Evolutionary conservation across 2,888 invertebrate genomes (phyloP).

Genomic region (Eilema sororculum): DNA sequence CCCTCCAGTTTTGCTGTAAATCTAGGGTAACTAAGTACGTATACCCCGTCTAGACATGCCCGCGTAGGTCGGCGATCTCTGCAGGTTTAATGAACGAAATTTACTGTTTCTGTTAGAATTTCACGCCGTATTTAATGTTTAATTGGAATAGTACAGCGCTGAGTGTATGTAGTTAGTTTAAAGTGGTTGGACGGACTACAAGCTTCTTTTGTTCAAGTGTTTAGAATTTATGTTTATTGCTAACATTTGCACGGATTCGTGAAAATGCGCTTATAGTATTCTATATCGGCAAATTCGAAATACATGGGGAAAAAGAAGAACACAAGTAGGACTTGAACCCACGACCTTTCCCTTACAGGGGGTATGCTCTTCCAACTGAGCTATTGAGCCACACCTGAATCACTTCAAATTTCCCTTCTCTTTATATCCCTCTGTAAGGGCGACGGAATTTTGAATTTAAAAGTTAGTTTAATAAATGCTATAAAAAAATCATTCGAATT

Average conservation of each 20-base stretch:
- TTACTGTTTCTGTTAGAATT: constrained; percentile 33
- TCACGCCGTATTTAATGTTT: constrained; percentile 12
- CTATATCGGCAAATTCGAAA: too few species aligned
- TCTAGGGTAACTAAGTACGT: constrained; percentile 27
- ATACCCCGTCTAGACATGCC: constrained; percentile 51
- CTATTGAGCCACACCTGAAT: too few species aligned
- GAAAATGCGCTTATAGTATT: background rate
- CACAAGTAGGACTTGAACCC: too few species aligned
- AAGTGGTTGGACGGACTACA: background rate
- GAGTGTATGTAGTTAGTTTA: background rate
- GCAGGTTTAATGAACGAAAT: constrained; percentile 32
- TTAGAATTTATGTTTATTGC: background rate
- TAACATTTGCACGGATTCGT: background rate
- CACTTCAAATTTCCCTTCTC: too few species aligned
- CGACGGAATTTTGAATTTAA: too few species aligned
- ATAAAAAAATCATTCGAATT: too few species aligned
- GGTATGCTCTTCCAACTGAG: too few species aligned
- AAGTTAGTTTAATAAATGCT: too few species aligned
- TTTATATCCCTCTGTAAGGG: too few species aligned
- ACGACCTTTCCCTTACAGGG: too few species aligned
- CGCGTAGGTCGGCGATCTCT: constrained; percentile 53
- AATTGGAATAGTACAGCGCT: constrained; percentile 9
- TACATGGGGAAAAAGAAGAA: too few species aligned
- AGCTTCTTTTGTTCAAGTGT: background rate
- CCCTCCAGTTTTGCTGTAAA: constrained; percentile 1